Evolutionary conservation across 2,113 vertebrate genomes (phyloP).

Genomic region (Natator depressus): DNA sequence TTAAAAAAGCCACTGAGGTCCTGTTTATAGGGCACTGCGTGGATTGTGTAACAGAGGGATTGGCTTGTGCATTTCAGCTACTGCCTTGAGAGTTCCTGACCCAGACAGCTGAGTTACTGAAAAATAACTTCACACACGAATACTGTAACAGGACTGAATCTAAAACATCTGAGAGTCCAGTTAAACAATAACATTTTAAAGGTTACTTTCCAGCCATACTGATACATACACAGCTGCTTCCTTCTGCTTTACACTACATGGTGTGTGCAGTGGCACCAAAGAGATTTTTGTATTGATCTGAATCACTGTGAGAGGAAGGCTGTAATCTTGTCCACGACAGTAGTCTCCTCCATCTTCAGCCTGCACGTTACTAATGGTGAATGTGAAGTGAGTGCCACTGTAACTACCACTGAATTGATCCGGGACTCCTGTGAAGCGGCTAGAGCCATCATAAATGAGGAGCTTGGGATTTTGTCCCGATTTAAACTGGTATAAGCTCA

Average conservation of each 20-base stretch:
- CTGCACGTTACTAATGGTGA: neutral
- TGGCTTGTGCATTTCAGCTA: neutral
- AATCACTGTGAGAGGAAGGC: neutral
- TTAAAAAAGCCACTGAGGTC: neutral
- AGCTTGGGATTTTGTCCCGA: conserved; percentile 56
- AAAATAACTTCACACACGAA: neutral
- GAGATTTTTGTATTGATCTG: neutral
- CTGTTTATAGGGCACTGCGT: neutral
- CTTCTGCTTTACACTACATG: neutral
- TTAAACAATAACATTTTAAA: neutral
- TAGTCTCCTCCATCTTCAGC: conserved; percentile 66
- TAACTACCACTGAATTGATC: neutral
- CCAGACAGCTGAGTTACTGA: neutral
- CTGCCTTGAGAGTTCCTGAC: neutral
- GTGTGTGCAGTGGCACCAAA: neutral
- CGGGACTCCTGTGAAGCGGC: rapidly evolving
- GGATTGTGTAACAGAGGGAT: neutral
- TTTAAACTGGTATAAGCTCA: neutral
- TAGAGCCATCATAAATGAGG: neutral
- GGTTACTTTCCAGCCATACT: neutral
- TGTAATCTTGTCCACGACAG: conserved; percentile 45
- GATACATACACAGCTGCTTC: neutral
- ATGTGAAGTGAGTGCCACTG: neutral
- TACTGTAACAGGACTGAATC: neutral
- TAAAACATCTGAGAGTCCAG: neutral